Conservation (phyloP, 2,113 vertebrate genomes). For the Oryzias woworae region DNA sequence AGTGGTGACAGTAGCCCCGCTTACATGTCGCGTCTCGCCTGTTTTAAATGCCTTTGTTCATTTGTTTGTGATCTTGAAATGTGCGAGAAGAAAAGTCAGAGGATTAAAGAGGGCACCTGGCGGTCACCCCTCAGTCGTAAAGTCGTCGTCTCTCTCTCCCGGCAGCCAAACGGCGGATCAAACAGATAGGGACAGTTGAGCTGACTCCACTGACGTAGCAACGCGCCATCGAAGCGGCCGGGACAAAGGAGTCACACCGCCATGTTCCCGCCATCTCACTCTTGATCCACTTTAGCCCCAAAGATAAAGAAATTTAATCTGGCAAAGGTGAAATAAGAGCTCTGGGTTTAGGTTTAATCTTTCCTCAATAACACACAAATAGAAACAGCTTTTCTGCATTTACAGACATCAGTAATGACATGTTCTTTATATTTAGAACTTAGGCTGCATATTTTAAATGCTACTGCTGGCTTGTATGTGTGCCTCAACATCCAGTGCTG, state of each 20-base stretch:
- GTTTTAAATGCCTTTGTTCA: neutral
- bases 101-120: neutral
- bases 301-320: too few relatives aligned
- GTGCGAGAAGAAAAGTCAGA: neutral
- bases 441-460: neutral
- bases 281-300: constrained; percentile 6
- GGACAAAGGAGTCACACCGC: neutral
- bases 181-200: neutral
- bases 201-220: neutral
- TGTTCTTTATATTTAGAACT: neutral
- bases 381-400: neutral
- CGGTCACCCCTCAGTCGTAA: neutral
- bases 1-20: neutral
- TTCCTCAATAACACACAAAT: neutral
- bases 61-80: neutral
- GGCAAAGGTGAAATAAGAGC: too few relatives aligned
- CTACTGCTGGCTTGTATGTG: neutral
- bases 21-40: too few relatives aligned
- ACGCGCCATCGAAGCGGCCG: neutral
- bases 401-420: constrained; percentile 3
- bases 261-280: constrained; percentile 12
- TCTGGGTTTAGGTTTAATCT: too few relatives aligned
- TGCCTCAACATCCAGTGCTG: too few relatives aligned
- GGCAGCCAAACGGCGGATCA: constrained; percentile 2
- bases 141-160: neutral